Evolutionary conservation across 2,888 invertebrate genomes (phyloP).

Genomic region (Calliphora vomitoria): DNA sequence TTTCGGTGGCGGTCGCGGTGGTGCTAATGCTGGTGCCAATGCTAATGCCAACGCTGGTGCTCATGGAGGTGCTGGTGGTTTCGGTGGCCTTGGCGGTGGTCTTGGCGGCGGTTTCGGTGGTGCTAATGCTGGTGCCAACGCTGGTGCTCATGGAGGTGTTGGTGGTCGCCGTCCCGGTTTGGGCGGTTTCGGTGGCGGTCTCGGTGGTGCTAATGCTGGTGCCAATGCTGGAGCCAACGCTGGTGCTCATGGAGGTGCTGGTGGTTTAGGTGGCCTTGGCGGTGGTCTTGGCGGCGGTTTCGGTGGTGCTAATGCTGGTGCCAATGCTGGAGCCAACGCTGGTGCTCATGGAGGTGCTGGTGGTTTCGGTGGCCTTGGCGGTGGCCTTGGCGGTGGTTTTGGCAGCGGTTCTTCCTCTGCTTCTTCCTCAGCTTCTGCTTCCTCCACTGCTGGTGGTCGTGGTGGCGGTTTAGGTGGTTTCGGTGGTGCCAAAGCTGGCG

Average conservation of each 20-base stretch:
- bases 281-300: constrained; percentile 13
- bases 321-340: constrained; percentile 39
- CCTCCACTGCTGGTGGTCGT: constrained; percentile 37
- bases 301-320: constrained; percentile 29
- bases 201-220: constrained; percentile 1
- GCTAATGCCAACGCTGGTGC: not conserved
- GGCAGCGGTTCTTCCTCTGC: constrained; percentile 44
- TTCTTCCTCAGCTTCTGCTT: constrained; percentile 3
- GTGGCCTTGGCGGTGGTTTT: constrained; percentile 28
- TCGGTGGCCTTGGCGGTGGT: not conserved
- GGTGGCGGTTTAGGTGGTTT: constrained; percentile 60
- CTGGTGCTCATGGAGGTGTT: not conserved
- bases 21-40: not conserved
- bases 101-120: constrained; percentile 44
- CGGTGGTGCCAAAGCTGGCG: constrained; percentile 58
- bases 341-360: not conserved
- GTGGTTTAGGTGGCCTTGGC: constrained; percentile 30
- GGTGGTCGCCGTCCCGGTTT: too few species aligned
- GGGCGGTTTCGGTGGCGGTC: not conserved
- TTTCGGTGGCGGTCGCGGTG: not conserved
- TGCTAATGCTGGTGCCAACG: too few species aligned
- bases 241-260: constrained; percentile 19
- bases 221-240: not conserved
- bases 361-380: constrained; percentile 13
- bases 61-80: constrained; percentile 11